These are phyloP conservation scores for Eutrigla gurnardus DNA, from an alignment of 2,797 vertebrate genomes.

Conservation along the genomic window DNA sequence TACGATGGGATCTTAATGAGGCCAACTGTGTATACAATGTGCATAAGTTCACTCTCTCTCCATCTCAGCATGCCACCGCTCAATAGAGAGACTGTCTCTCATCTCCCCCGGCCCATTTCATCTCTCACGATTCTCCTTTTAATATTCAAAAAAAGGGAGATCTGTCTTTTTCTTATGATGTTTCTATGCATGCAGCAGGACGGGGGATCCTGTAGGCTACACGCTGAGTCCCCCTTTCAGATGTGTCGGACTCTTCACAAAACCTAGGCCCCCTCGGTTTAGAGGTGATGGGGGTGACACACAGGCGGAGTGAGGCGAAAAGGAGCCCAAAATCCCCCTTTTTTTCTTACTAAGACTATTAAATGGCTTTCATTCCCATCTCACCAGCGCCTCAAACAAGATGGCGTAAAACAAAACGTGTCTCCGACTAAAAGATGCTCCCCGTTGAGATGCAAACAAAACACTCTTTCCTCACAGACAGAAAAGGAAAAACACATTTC, in stretches of 20 bases:
- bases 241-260: conserved; percentile 75
- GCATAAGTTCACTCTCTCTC: conserved; percentile 62
- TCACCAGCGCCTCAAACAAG: conserved; percentile 74
- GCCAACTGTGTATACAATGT: conserved; percentile 64
- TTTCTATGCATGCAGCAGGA: conserved; percentile 67
- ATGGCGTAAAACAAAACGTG: conserved; percentile 79
- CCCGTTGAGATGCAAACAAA: conserved; percentile 63
- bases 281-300: conserved; percentile 79
- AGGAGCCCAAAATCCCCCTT: conserved; percentile 62
- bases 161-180: conserved; percentile 75
- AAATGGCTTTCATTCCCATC: conserved; percentile 84
- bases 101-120: conserved; percentile 66
- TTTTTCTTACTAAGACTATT: conserved; percentile 81
- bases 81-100: conserved; percentile 68
- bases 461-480: conserved; percentile 18
- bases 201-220: conserved; percentile 72
- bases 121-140: conserved; percentile 68
- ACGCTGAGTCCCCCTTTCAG: conserved; percentile 82
- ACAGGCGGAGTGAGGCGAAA: conserved; percentile 61
- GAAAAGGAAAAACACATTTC: conserved; percentile 44
- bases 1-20: conserved; percentile 75
- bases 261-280: conserved; percentile 76
- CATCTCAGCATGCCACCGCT: conserved; percentile 57
- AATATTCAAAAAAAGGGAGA: conserved; percentile 79
- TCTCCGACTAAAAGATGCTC: conserved; percentile 64